Base-by-base conservation (phyloP, 2,113 vertebrate genomes). In the Tapirus terrestris region DNA sequence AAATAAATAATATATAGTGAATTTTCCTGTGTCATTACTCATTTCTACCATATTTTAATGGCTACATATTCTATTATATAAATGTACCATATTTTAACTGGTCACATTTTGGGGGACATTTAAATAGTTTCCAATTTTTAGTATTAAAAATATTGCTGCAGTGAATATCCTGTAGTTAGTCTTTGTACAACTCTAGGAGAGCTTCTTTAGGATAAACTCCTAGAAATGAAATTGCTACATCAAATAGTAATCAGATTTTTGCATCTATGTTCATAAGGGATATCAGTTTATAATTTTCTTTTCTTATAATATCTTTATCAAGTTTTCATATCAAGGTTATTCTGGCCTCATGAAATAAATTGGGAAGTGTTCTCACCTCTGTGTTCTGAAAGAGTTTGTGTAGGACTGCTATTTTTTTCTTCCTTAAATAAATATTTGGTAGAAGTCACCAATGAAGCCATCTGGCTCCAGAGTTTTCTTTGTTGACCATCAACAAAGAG, bases 31-130 rank as follows among this genome's bases (percentile, higher is more conserved):
- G 31, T 89, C 73, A 96, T 67, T 83, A 61, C 31, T 85, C 36
- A 91, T 91, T 76, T 82, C n/a, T 94, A 82, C 20, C 31, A 70
- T 87, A 88, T 85, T 89, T 92, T 60, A 85, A 89, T 61, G 14
- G 4, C 29, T 53, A 79, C 4, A 27, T 82, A 76, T 31, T 84
- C 56, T 92, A n/a, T 91, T 45, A 51, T 90, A 33, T 89, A 80
- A 89, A 61, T 6, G 14, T 67, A 81, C 18, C 65, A 56, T 79
- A 60, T 73, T 65, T 91, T 94, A 84, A 84, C 77, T 82, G 60
- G 16, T 92, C 84, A 75, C 17, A 88, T 63, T 88, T 75, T 31
- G 45, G 25, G 25, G 8, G 21, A 70, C 4, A 51, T 83, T 80
- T 96, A 65, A 73, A 7, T 80, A 79, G 33, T 92, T 84, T 85